These are phyloP conservation scores for Garra rufa DNA, from an alignment of 2,113 vertebrate genomes.

Conservation along the genomic window DNA sequence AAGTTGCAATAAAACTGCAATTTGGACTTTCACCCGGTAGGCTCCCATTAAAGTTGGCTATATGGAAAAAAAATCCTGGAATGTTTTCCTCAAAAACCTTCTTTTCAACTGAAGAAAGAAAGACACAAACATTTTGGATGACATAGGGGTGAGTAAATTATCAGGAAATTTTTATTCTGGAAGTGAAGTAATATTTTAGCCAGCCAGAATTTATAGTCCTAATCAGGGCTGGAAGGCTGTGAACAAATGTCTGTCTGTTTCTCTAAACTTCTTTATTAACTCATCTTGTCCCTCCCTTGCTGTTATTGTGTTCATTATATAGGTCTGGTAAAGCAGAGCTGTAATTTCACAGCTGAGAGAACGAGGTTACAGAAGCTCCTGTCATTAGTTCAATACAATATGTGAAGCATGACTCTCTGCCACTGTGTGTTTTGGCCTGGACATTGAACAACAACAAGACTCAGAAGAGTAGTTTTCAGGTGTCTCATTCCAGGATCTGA, in stretches of 20 bases:
- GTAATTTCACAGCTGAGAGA: constrained; percentile 53
- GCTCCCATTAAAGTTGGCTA: no score
- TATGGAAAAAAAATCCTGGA: no score
- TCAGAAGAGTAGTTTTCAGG: neutral
- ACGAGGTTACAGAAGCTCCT: constrained; percentile 23
- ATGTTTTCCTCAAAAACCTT: no score
- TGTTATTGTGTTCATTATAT: constrained; percentile 43
- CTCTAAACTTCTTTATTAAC: neutral
- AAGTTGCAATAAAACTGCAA: no score
- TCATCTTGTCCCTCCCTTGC: neutral
- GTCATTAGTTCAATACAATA: constrained; percentile 46
- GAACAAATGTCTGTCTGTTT: neutral
- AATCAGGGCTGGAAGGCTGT: neutral
- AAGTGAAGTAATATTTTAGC: no score
- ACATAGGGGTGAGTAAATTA: no score
- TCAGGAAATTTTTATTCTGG: no score
- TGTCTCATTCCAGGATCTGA: constrained; percentile 3
- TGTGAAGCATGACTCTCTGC: constrained; percentile 36
- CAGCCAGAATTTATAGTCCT: neutral
- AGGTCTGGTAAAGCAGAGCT: constrained; percentile 48
- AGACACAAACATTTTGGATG: no score
- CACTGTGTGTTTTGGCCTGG: neutral
- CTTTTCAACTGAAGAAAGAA: no score
- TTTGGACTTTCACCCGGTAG: no score
- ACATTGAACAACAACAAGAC: constrained; percentile 5